A percentile compares a stretch with the other conserved stretches of the same genome.
Conservation (phyloP, 2,797 vertebrate species). For the Bucorvus abyssinicus region DNA sequence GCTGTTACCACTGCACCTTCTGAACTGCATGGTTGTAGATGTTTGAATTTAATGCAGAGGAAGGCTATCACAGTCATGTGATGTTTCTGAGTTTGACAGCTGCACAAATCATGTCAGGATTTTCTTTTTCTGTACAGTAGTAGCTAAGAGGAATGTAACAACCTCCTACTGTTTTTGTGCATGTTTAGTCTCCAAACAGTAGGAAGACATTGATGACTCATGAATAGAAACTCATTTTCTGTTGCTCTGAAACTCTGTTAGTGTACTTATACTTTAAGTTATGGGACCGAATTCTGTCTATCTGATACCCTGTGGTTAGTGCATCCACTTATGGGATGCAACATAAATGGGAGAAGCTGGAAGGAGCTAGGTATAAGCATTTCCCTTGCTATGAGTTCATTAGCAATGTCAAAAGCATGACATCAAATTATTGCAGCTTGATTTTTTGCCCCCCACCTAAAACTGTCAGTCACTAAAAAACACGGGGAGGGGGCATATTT, state of each 20-base stretch:
- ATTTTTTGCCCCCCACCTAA: not conserved
- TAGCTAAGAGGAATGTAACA: constrained; percentile 5
- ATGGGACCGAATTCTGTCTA: not conserved
- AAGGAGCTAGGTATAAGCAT: not conserved
- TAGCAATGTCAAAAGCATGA: not conserved
- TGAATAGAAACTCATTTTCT: not conserved
- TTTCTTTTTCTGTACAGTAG: not conserved
- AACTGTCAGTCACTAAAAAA: not conserved
- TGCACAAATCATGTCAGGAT: not conserved
- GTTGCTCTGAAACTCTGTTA: not conserved
- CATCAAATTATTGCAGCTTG: not conserved
- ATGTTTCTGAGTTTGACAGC: not conserved
- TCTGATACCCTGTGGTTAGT: not conserved
- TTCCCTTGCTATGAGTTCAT: not conserved
- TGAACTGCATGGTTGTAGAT: not conserved
- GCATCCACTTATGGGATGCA: not conserved
- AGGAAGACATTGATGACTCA: not conserved
- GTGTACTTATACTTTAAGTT: not conserved
- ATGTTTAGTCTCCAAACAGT: constrained; percentile 5
- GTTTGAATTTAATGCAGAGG: not conserved
- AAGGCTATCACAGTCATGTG: fast-evolving
- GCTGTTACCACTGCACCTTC: not conserved
- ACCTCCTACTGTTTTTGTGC: not conserved
- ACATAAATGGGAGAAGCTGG: not conserved
- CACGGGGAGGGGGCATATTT: not conserved